These are phyloP conservation scores for Polietes domitor DNA, from an alignment of 2,888 invertebrate species.

Conservation along the genomic window DNA sequence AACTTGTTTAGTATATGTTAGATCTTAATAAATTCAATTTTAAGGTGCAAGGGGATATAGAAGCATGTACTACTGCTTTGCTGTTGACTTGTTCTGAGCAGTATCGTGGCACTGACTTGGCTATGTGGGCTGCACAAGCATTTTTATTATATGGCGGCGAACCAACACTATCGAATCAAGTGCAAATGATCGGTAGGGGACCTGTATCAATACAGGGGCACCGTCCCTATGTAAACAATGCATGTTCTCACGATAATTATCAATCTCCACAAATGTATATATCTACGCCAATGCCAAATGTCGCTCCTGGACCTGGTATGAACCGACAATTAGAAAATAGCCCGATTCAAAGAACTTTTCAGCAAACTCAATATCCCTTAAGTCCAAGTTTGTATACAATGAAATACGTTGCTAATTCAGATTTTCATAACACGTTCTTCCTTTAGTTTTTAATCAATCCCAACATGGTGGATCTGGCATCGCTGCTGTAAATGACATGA, in stretches of 20 bases:
- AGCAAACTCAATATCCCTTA: conserved; percentile 77
- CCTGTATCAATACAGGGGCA: background rate
- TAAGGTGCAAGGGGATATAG: conserved; percentile 90
- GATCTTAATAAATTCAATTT: too few relatives aligned
- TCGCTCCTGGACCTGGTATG: conserved; percentile 56
- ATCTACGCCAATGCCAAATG: conserved; percentile 78
- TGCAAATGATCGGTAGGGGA: conserved; percentile 68
- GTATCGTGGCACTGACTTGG: conserved; percentile 84
- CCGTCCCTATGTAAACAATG: conserved; percentile 21
- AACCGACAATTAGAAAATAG: conserved; percentile 68
- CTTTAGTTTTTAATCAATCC: conserved; percentile 50
- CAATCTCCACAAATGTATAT: conserved; percentile 76
- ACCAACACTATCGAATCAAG: conserved; percentile 79
- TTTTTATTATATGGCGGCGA: conserved; percentile 96
- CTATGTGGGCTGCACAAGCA: conserved; percentile 94
- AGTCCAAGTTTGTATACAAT: conserved; percentile 80
- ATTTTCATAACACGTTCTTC: background rate
- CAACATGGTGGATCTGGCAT: conserved; percentile 57
- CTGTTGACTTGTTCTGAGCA: conserved; percentile 89
- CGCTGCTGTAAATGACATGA: conserved; percentile 71
- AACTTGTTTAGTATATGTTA: background rate
- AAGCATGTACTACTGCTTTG: conserved; percentile 94
- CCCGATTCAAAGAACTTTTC: conserved; percentile 78
- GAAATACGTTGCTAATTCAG: background rate
- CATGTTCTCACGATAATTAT: conserved; percentile 68